Evolutionary conservation across 2,888 invertebrate genomes (phyloP).

Genomic region (Cerceris rybyensis): DNA sequence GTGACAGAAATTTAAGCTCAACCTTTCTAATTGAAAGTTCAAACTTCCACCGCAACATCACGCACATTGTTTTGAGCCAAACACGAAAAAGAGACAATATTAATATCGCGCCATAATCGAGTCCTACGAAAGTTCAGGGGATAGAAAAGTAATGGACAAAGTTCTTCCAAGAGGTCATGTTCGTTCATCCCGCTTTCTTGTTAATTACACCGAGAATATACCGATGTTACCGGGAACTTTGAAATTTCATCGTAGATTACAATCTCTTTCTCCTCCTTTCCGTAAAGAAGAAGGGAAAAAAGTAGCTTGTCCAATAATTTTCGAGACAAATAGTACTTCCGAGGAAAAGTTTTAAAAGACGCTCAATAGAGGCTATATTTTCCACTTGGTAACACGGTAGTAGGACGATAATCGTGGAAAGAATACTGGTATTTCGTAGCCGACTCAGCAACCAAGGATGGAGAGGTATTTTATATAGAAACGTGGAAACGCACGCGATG

Average conservation of each 20-base stretch:
- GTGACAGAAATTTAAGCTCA: no score
- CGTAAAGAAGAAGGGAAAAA: background rate
- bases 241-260: background rate
- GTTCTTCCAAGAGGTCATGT: slow-evolving; percentile 12
- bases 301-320: background rate
- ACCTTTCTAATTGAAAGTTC: no score
- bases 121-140: slow-evolving; percentile 2
- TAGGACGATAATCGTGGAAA: background rate
- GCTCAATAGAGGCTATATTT: background rate
- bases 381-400: background rate
- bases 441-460: slow-evolving; percentile 2
- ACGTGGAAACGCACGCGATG: background rate
- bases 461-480: background rate
- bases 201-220: no score
- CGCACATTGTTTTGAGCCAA: background rate
- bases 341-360: background rate
- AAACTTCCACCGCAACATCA: background rate
- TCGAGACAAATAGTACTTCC: background rate
- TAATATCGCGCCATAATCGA: slow-evolving; percentile 50
- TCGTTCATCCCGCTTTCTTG: no score
- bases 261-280: background rate
- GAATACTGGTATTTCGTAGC: no score
- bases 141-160: slow-evolving; percentile 43
- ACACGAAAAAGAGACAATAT: slow-evolving; percentile 4
- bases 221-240: no score